phyloP scores from a whole-genome alignment of 2,113 vertebrate species.

The Heliornis fulica region DNA sequence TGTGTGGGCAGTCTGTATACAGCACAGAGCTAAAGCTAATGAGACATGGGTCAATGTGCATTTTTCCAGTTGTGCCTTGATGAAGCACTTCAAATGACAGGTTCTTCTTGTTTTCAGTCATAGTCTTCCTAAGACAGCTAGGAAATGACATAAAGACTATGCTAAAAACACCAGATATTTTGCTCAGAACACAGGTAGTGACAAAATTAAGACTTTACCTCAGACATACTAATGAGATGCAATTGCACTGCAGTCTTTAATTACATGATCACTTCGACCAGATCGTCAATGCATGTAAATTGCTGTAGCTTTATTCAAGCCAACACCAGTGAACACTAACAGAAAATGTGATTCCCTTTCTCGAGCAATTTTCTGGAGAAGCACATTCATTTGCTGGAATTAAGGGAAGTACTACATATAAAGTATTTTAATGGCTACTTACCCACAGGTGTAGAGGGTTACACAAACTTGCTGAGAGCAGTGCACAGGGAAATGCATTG shows the following conservation, averaged over 20 bases:
- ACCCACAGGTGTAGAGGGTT: neutral
- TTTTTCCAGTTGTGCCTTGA: neutral
- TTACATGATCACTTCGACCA: constrained; percentile 3
- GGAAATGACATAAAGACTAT: neutral
- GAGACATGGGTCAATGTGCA: neutral
- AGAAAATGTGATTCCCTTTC: neutral
- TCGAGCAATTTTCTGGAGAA: neutral
- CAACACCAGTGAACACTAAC: neutral
- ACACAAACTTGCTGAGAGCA: neutral
- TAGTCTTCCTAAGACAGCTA: neutral
- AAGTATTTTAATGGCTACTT: neutral
- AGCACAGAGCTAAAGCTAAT: neutral
- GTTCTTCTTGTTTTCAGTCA: neutral
- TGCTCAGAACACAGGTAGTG: neutral
- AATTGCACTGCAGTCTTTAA: constrained; percentile 12
- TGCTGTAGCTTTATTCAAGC: neutral
- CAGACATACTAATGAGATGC: neutral
- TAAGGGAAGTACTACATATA: neutral
- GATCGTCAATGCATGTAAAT: neutral
- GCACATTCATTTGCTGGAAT: neutral
- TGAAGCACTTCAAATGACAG: neutral
- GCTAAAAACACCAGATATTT: neutral
- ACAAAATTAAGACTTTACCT: constrained; percentile 12
- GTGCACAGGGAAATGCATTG: neutral
- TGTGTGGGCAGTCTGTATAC: neutral